Percentiles rank a stretch among this genome's conserved stretches.
phyloP scores from a whole-genome alignment of 2,113 vertebrate genomes.

The Triplophysa rosa region DNA sequence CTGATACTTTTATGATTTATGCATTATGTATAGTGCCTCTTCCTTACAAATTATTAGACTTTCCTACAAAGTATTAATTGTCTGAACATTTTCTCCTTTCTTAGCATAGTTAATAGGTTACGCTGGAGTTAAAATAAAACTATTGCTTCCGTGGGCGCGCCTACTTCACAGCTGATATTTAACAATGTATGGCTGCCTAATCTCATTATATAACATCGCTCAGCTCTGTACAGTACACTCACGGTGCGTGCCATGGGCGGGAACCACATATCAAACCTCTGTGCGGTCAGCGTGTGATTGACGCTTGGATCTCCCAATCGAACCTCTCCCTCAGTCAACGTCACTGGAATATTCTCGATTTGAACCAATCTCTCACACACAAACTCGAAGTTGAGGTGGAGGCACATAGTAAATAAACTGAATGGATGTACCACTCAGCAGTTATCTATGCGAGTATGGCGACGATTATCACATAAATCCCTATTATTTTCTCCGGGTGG shows the following conservation, averaged over 20 bases:
- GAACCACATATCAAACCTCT: background rate
- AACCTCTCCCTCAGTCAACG: constrained; percentile 35
- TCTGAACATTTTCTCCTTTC: background rate
- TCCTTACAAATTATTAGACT: too few species aligned
- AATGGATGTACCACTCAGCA: background rate
- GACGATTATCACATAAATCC: background rate
- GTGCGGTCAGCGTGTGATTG: constrained; percentile 38
- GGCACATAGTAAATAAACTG: constrained; percentile 77
- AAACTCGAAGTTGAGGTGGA: constrained; percentile 48
- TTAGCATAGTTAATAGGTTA: background rate
- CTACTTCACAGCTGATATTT: background rate
- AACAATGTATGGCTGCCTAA: background rate
- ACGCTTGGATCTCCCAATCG: constrained; percentile 57
- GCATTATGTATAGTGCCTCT: too few species aligned
- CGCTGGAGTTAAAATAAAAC: background rate
- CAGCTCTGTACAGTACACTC: background rate
- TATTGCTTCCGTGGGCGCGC: background rate
- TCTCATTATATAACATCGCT: constrained; percentile 30
- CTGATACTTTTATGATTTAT: too few species aligned
- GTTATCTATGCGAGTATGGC: background rate
- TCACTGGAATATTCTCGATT: constrained; percentile 58
- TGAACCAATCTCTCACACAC: constrained; percentile 69
- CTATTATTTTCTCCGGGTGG: background rate
- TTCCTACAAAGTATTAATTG: too few species aligned
- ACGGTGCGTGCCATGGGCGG: background rate